Conservation (phyloP, 2,113 vertebrate genomes). For the Arenaria interpres region DNA sequence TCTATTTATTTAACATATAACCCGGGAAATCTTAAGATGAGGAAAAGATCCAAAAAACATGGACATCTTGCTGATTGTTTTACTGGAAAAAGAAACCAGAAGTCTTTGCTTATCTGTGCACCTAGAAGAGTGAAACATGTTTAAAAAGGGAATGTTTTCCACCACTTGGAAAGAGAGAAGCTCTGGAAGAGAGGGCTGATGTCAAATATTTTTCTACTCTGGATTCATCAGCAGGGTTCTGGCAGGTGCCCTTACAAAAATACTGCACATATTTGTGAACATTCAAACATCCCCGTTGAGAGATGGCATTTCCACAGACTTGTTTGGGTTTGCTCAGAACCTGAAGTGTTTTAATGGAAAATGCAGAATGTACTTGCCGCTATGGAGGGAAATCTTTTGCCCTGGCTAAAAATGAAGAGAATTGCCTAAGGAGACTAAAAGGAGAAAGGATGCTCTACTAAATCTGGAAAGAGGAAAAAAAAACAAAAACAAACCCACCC, state of each 20-base stretch:
- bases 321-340: slow-evolving; percentile 42
- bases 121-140: neutral
- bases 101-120: neutral
- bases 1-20: neutral
- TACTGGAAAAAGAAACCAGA: neutral
- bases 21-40: neutral
- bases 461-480: neutral
- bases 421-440: neutral
- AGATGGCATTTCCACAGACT: slow-evolving; percentile 33
- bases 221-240: slow-evolving; percentile 42
- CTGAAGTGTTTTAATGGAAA: slow-evolving; percentile 16
- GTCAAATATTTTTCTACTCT: slow-evolving; percentile 26
- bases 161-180: neutral
- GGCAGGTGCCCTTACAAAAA: slow-evolving; percentile 38
- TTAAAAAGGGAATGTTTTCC: neutral
- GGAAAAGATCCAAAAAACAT: neutral
- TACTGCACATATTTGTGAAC: neutral
- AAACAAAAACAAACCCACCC: neutral
- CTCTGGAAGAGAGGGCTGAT: neutral
- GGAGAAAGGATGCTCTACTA: neutral
- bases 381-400: neutral
- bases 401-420: neutral
- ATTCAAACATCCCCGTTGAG: neutral
- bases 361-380: neutral
- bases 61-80: neutral